These are phyloP conservation scores for Pteropus rufus DNA, from an alignment of 2,797 vertebrate genomes.

Conservation along the genomic window DNA sequence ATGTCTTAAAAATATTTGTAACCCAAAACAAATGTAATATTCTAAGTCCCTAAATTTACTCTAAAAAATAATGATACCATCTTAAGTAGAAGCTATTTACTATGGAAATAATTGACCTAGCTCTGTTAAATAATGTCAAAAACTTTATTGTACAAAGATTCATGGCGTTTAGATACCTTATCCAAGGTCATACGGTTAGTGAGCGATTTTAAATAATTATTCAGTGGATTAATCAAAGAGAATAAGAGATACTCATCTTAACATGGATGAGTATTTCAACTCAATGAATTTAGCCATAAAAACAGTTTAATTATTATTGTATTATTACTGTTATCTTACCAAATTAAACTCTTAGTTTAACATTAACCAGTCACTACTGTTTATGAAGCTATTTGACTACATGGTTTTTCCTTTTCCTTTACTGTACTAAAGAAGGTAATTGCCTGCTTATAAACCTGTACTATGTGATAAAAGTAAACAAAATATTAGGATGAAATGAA, in stretches of 20 bases:
- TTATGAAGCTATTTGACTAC: background rate
- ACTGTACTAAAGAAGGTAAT: background rate
- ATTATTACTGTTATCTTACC: background rate
- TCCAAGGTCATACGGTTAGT: background rate
- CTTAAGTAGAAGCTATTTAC: background rate
- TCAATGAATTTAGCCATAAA: background rate
- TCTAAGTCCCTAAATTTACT: background rate
- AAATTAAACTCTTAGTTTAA: background rate
- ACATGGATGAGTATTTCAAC: background rate
- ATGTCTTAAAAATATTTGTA: background rate
- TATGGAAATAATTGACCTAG: background rate
- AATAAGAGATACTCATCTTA: background rate
- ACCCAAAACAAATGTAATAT: background rate
- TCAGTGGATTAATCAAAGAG: background rate
- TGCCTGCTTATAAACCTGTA: background rate
- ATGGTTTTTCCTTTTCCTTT: background rate
- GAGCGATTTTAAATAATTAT: slow-evolving; percentile 20
- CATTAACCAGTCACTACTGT: background rate
- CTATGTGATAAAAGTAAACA: background rate
- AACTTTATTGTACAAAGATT: background rate
- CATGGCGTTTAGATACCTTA: background rate
- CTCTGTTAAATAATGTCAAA: background rate
- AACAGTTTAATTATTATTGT: background rate
- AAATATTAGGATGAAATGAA: background rate
- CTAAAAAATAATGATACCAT: background rate